Conservation (phyloP, 2,797 vertebrate species). For the Triplophysa yarkandensis region DNA sequence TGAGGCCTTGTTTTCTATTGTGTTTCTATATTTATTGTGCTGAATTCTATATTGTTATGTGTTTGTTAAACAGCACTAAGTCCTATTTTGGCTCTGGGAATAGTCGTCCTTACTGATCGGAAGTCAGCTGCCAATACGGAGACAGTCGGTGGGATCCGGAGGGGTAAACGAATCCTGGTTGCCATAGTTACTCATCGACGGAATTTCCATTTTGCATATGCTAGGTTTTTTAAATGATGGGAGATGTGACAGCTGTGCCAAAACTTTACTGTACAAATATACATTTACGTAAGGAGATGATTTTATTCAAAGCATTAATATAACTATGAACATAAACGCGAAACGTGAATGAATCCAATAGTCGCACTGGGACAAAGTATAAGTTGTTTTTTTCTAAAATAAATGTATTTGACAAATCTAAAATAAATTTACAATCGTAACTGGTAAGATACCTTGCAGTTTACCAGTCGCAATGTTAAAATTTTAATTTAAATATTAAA, state of each 20-base stretch:
- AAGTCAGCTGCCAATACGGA: not conserved
- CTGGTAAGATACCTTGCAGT: too few relatives aligned
- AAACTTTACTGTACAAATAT: not conserved
- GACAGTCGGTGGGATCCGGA: not conserved
- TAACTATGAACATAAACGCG: too few relatives aligned
- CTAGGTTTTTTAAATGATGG: not conserved
- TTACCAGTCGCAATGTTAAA: too few relatives aligned
- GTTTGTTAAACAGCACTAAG: conserved; percentile 43
- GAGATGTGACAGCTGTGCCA: not conserved
- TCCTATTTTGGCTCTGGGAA: conserved; percentile 21
- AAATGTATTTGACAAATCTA: too few relatives aligned
- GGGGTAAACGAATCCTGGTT: not conserved
- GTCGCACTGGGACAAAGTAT: not conserved
- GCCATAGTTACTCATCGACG: not conserved
- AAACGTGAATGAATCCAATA: not conserved
- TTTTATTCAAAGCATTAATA: too few relatives aligned
- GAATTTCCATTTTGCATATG: not conserved
- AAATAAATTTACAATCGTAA: too few relatives aligned
- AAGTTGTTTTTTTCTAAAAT: too few relatives aligned
- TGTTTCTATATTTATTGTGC: conserved; percentile 46
- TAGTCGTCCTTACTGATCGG: not conserved
- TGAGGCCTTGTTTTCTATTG: conserved; percentile 58
- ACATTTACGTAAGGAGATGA: not conserved
- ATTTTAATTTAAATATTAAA: too few relatives aligned
- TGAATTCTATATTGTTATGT: conserved; percentile 30